These are phyloP conservation scores for Sinohyriopsis cumingii DNA, from an alignment of 2,888 invertebrate species.

Conservation along the genomic window DNA sequence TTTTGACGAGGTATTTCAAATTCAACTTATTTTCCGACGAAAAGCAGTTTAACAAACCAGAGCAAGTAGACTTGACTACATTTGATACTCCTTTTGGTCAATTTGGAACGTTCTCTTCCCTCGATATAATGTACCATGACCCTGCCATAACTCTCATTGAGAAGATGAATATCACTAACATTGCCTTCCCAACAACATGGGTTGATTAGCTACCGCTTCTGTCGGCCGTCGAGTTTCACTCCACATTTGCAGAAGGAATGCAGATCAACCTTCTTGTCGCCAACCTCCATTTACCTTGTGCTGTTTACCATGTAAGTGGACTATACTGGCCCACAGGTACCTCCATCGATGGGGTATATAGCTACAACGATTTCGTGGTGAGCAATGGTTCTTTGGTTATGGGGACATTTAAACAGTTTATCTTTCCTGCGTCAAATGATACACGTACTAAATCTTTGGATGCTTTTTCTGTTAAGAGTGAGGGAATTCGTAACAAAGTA, in stretches of 20 bases:
- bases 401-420: constrained; percentile 16
- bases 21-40: constrained; percentile 73
- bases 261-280: constrained; percentile 27
- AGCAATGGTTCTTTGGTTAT: constrained; percentile 20
- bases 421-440: not conserved
- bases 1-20: constrained; percentile 75
- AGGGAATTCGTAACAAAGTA: too few species aligned
- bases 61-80: constrained; percentile 29
- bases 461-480: too few species aligned
- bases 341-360: constrained; percentile 20
- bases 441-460: too few species aligned
- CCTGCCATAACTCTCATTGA: constrained; percentile 79
- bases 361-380: constrained; percentile 7
- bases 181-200: constrained; percentile 78
- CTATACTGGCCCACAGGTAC: constrained; percentile 32
- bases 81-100: constrained; percentile 51
- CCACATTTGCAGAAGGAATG: constrained; percentile 27
- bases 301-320: constrained; percentile 26
- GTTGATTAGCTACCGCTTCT: constrained; percentile 23
- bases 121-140: constrained; percentile 84
- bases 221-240: constrained; percentile 31
- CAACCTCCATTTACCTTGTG: constrained; percentile 19
- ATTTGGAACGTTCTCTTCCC: constrained; percentile 84
- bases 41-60: constrained; percentile 67
- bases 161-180: constrained; percentile 76